A percentile compares a stretch with the other conserved stretches of the same genome.
These are phyloP conservation scores for Drosophila nr. medialis DNA, from an alignment of 2,888 invertebrate species.

Conservation along the genomic window DNA sequence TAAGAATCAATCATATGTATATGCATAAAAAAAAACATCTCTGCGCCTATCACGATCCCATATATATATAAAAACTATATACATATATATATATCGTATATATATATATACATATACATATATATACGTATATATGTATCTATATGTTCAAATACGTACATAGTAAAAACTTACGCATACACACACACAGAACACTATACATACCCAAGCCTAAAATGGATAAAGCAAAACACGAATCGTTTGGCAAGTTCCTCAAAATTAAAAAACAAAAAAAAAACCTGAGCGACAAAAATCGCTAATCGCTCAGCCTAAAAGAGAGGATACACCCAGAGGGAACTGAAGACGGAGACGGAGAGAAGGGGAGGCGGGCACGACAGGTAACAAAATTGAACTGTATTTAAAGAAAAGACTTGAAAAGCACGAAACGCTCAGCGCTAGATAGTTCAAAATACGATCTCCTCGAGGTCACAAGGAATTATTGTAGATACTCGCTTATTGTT, in stretches of 20 bases:
- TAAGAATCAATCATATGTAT: conserved; percentile 11
- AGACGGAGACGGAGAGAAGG: neutral
- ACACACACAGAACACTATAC: too few species aligned
- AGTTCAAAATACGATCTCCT: conserved; percentile 42
- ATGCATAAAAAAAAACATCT: neutral
- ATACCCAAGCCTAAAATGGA: neutral
- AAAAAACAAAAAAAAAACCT: neutral
- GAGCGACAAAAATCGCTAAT: neutral
- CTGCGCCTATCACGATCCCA: neutral
- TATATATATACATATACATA: too few species aligned
- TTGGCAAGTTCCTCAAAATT: neutral
- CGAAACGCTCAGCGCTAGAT: conserved; percentile 49
- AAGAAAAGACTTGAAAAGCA: too few species aligned
- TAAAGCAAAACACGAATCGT: neutral
- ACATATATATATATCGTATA: too few species aligned
- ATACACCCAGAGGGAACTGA: neutral
- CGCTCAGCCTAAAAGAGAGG: neutral
- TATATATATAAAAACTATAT: too few species aligned
- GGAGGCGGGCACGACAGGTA: too few species aligned
- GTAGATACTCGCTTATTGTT: conserved; percentile 47
- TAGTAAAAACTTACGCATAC: too few species aligned
- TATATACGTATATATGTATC: too few species aligned
- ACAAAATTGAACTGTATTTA: too few species aligned
- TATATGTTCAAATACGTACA: too few species aligned
- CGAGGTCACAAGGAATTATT: conserved; percentile 29